These are phyloP conservation scores for Pionites leucogaster DNA, from an alignment of 2,113 vertebrate genomes.

Conservation along the genomic window DNA sequence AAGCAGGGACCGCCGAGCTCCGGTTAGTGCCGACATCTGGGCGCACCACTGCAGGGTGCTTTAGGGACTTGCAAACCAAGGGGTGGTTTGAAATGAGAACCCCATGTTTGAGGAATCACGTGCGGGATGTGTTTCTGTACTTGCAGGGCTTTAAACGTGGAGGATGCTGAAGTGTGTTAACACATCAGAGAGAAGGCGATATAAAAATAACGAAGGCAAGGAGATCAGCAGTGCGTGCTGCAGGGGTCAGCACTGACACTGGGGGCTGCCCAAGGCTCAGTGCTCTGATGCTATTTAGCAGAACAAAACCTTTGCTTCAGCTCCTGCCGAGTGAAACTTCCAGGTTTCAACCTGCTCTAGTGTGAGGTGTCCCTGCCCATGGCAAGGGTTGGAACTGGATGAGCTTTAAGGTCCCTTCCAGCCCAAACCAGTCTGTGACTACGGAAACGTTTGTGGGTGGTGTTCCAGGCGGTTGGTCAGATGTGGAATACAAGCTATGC, in stretches of 20 bases:
- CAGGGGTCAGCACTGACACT: not conserved
- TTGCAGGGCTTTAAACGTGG: not conserved
- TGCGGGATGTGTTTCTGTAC: not conserved
- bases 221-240: not conserved
- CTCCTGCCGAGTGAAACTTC: not conserved
- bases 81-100: not conserved
- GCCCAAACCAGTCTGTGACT: not conserved
- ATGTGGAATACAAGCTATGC: not conserved
- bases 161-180: not conserved
- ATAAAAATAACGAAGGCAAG: fast-evolving
- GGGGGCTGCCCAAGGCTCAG: not conserved
- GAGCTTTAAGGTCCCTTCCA: no score
- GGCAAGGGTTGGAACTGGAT: not conserved
- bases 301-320: not conserved
- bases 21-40: not conserved
- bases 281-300: not conserved
- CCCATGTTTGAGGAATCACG: not conserved
- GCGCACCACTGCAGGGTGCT: not conserved
- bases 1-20: not conserved
- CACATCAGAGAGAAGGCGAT: not conserved
- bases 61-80: not conserved
- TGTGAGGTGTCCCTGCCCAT: not conserved
- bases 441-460: not conserved
- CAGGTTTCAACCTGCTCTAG: not conserved
- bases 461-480: fast-evolving